These are phyloP conservation scores for Callorhinus ursinus DNA, from an alignment of 2,113 vertebrate genomes.

Conservation along the genomic window DNA sequence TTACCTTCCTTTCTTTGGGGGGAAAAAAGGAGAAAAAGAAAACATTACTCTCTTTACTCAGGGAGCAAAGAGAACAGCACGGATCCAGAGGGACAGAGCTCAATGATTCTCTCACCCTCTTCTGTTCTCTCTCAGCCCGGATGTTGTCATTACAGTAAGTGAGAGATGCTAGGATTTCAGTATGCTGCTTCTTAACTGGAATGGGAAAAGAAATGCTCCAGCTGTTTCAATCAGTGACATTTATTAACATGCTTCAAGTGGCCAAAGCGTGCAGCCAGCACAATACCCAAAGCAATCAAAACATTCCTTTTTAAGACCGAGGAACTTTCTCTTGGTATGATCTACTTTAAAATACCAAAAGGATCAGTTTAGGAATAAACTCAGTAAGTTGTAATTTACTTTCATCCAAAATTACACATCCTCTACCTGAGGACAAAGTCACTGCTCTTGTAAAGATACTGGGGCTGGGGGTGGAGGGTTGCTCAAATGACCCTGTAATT, in stretches of 20 bases:
- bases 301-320: constrained; percentile 30
- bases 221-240: background rate
- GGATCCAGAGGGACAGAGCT: background rate
- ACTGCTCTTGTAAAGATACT: constrained; percentile 21
- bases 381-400: constrained; percentile 48
- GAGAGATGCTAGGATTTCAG: constrained; percentile 9
- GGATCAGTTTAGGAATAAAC: constrained; percentile 40
- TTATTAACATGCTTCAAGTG: constrained; percentile 38
- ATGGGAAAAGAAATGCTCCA: background rate
- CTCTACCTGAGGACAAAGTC: constrained; percentile 54
- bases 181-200: background rate
- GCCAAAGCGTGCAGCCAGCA: background rate
- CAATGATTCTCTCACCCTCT: background rate
- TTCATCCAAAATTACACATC: constrained; percentile 58
- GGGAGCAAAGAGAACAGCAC: background rate
- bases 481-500: constrained; percentile 34
- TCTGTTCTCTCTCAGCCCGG: constrained; percentile 39
- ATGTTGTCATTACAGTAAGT: background rate
- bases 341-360: constrained; percentile 41
- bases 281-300: constrained; percentile 46
- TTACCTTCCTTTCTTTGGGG: background rate
- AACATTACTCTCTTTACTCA: background rate
- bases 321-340: constrained; percentile 32
- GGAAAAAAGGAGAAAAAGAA: background rate
- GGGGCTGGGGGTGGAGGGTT: background rate